Evolutionary conservation across 53 echinoderm and acorn worm species (phyloP).

Genomic region (Holothuria leucospilota): DNA sequence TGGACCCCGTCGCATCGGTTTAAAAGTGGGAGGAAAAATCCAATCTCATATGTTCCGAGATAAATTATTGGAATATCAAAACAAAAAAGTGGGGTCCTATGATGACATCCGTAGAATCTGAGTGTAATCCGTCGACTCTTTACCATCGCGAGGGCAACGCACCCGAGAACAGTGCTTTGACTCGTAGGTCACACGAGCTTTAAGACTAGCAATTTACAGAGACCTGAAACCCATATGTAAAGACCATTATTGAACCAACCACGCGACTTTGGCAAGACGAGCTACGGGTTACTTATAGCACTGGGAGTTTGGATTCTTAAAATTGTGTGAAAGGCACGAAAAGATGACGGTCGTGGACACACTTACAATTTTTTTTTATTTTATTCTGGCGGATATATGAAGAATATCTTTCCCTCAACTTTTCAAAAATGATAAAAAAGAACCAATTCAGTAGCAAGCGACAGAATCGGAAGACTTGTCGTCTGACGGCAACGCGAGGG

Average conservation of each 20-base stretch:
- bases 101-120: conserved; percentile 6
- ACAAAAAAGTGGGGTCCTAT: conserved; percentile 14
- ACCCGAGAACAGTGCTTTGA: conserved; percentile 28
- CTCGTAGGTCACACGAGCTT: background rate
- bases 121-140: too few species aligned
- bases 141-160: conserved; percentile 18
- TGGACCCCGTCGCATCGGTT: background rate
- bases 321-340: conserved; percentile 37
- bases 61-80: conserved; percentile 4
- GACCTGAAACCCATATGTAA: background rate
- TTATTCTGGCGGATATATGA: too few species aligned
- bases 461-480: too few species aligned
- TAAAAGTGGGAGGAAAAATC: conserved; percentile 10
- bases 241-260: background rate
- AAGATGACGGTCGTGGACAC: background rate
- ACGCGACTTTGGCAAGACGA: background rate
- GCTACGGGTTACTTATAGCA: conserved; percentile 2
- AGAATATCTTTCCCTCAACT: too few species aligned
- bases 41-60: conserved; percentile 7
- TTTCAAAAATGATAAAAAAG: too few species aligned
- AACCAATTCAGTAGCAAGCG: too few species aligned
- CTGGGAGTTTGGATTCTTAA: background rate
- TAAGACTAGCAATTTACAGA: background rate
- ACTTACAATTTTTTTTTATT: too few species aligned
- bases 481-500: too few species aligned